Percentiles rank a stretch among this genome's conserved stretches.
Conservation (phyloP, 2,888 invertebrate species). For the Tanypteryx hageni region DNA sequence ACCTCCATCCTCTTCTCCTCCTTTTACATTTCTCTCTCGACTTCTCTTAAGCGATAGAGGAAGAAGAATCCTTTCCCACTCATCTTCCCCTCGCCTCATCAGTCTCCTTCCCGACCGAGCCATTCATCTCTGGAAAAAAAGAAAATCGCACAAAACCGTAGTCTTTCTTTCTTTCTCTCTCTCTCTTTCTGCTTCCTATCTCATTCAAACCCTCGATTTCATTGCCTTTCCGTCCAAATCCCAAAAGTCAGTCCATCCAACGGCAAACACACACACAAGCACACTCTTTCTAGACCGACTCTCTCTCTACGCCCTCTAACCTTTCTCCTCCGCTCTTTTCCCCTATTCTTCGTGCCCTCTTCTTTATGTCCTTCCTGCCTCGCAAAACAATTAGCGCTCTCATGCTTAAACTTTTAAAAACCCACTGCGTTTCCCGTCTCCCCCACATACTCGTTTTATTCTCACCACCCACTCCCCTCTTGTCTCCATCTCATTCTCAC, state of each 20-base stretch:
- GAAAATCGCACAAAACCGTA: too few species aligned
- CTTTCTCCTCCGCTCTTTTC: neutral
- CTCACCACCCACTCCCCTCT: neutral
- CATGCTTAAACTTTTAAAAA: constrained; percentile 58
- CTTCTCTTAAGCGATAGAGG: neutral
- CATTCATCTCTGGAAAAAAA: neutral
- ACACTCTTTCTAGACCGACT: neutral
- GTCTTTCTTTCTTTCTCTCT: neutral
- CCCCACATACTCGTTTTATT: neutral
- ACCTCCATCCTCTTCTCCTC: too few species aligned
- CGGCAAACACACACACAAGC: neutral
- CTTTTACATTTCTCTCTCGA: too few species aligned
- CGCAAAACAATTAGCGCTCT: constrained; percentile 57
- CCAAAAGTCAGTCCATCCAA: constrained; percentile 41
- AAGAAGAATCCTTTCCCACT: neutral
- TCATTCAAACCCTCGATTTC: constrained; percentile 39
- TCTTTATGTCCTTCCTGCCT: constrained; percentile 45
- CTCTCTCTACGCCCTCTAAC: neutral
- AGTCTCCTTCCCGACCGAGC: neutral
- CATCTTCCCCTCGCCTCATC: neutral
- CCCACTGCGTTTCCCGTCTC: neutral
- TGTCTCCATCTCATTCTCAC: neutral
- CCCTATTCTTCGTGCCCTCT: neutral
- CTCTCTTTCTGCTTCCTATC: neutral
- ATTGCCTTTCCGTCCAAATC: constrained; percentile 51